phyloP scores from a whole-genome alignment of 2,113 vertebrate genomes.

The Zosterops japonicus region DNA sequence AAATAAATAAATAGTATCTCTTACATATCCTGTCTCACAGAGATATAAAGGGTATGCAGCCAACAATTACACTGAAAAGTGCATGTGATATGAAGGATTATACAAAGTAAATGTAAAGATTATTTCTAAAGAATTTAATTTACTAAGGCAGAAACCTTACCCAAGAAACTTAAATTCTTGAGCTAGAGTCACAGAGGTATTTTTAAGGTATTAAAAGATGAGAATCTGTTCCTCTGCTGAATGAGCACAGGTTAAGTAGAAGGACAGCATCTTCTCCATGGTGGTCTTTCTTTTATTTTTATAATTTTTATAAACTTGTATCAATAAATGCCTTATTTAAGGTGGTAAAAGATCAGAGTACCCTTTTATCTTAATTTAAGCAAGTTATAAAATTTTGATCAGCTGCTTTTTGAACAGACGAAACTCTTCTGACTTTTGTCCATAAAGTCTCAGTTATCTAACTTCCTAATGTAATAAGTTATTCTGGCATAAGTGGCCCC shows the following conservation, averaged over 20 bases:
- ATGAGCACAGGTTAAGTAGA: neutral
- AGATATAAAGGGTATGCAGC: neutral
- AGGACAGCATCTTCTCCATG: neutral
- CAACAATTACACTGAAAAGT: constrained; percentile 4
- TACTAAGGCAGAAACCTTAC: neutral
- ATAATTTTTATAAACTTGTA: neutral
- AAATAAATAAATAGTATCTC: neutral
- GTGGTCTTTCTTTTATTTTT: neutral
- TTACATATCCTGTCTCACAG: neutral
- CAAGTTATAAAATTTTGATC: neutral
- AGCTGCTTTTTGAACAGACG: neutral
- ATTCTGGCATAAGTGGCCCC: neutral
- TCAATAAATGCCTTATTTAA: neutral
- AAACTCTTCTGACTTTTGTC: neutral
- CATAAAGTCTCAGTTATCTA: neutral
- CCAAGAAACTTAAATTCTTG: neutral
- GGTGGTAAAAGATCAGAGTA: neutral
- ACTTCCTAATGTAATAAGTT: neutral
- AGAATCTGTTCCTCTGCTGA: neutral
- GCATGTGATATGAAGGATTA: neutral
- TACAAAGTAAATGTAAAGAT: neutral
- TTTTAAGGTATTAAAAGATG: neutral
- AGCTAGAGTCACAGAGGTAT: neutral
- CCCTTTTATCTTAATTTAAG: neutral
- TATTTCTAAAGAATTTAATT: neutral